These are phyloP conservation scores for Coracopsis vasa DNA, from an alignment of 2,113 vertebrate species.

Conservation along the genomic window DNA sequence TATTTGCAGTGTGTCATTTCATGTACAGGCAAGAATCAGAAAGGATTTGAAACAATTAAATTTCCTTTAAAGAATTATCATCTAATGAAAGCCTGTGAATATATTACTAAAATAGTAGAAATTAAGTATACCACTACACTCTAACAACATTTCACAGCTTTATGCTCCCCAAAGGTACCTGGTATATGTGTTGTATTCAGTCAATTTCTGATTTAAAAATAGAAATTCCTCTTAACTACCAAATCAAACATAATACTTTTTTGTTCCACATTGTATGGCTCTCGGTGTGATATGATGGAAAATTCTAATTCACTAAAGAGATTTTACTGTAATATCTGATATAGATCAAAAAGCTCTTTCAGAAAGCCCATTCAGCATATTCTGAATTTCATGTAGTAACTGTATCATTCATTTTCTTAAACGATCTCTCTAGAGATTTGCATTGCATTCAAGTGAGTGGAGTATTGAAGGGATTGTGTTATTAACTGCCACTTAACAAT, in stretches of 20 bases:
- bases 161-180: slow-evolving; percentile 38
- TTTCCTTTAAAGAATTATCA: slow-evolving; percentile 42
- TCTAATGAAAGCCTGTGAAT: slow-evolving; percentile 43
- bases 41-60: slow-evolving; percentile 38
- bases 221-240: slow-evolving; percentile 23
- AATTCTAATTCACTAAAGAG: slow-evolving; percentile 14
- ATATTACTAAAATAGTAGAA: slow-evolving; percentile 34
- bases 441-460: not conserved
- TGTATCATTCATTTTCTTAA: not conserved
- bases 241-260: slow-evolving; percentile 30
- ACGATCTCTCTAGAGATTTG: slow-evolving; percentile 2
- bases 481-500: not conserved
- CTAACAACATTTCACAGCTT: slow-evolving; percentile 27
- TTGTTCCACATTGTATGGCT: not conserved
- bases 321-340: not conserved
- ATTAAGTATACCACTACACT: slow-evolving; percentile 6
- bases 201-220: slow-evolving; percentile 37
- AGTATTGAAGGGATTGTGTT: not conserved
- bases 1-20: not conserved
- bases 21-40: not conserved
- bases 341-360: slow-evolving; percentile 4
- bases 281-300: slow-evolving; percentile 15
- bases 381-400: not conserved
- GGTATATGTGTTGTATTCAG: not conserved
- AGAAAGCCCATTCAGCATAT: not conserved